These are phyloP conservation scores for Dascillus cervinus DNA, from an alignment of 2,888 invertebrate species.

Conservation along the genomic window DNA sequence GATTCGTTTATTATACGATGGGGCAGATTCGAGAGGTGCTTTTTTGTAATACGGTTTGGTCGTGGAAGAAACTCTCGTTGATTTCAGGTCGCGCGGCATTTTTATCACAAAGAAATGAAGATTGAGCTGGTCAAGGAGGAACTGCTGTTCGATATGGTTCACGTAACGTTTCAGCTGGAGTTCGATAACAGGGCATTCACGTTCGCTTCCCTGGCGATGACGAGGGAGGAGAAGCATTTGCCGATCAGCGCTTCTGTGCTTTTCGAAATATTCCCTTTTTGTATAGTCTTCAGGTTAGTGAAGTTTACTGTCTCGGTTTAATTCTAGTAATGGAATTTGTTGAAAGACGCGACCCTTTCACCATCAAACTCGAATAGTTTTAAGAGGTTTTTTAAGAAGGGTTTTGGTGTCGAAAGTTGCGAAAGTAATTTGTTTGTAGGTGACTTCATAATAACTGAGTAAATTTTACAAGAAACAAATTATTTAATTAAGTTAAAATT, in stretches of 20 bases:
- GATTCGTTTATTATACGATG: constrained; percentile 95
- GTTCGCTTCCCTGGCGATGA: constrained; percentile 74
- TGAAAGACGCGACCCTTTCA: no score
- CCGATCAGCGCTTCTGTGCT: constrained; percentile 84
- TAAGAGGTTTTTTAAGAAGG: no score
- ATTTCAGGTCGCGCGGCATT: constrained; percentile 74
- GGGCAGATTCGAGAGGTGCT: constrained; percentile 83
- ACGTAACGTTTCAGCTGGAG: constrained; percentile 87
- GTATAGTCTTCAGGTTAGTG: constrained; percentile 87
- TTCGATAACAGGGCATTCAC: constrained; percentile 93
- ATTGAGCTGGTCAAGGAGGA: constrained; percentile 86
- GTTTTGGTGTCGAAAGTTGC: no score
- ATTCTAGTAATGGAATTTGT: no score
- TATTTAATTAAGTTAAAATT: no score
- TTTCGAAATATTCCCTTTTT: constrained; percentile 97
- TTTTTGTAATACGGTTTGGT: constrained; percentile 3
- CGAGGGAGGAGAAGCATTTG: constrained; percentile 79
- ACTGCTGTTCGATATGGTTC: constrained; percentile 80
- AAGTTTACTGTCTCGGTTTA: no score
- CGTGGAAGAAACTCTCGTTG: constrained; percentile 2
- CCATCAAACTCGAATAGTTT: no score
- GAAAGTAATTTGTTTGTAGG: no score
- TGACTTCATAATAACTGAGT: no score
- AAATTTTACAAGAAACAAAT: no score
- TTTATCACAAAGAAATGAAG: constrained; percentile 91